Conservation (phyloP, 2,888 invertebrate species). For the Metellina segmentata region DNA sequence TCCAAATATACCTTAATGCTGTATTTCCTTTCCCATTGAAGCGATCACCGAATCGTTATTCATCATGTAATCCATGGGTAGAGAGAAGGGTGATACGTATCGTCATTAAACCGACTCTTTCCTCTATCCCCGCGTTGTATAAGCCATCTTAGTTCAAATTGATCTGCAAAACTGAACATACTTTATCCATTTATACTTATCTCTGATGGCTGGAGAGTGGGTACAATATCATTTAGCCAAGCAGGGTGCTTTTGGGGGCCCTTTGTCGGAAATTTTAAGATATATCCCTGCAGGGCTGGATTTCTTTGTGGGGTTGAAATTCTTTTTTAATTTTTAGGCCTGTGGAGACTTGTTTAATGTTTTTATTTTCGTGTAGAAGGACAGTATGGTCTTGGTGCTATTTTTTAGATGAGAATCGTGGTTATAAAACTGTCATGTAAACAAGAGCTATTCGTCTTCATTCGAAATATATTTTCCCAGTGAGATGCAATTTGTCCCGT, state of each 20-base stretch:
- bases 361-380: too few relatives aligned
- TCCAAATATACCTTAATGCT: conserved; percentile 63
- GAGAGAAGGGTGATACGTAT: conserved; percentile 16
- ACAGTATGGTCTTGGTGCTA: neutral
- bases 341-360: neutral
- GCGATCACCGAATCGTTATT: conserved; percentile 61
- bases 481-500: neutral
- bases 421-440: neutral
- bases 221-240: conserved; percentile 38
- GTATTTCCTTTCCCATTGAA: conserved; percentile 39
- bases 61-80: conserved; percentile 60
- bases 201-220: conserved; percentile 3
- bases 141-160: conserved; percentile 66
- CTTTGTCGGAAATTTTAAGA: conserved; percentile 36
- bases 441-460: neutral
- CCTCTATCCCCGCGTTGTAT: conserved; percentile 4
- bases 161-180: conserved; percentile 52
- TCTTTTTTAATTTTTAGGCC: neutral
- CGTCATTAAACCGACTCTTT: conserved; percentile 65
- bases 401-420: neutral
- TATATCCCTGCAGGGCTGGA: too few relatives aligned
- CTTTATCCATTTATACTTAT: conserved; percentile 65
- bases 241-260: neutral
- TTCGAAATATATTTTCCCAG: neutral
- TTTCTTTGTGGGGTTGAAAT: neutral